Evolutionary conservation across 2,888 invertebrate genomes (phyloP), one percentile per base, ranked within the genome.

Genomic region (Volucella inflata): DNA sequence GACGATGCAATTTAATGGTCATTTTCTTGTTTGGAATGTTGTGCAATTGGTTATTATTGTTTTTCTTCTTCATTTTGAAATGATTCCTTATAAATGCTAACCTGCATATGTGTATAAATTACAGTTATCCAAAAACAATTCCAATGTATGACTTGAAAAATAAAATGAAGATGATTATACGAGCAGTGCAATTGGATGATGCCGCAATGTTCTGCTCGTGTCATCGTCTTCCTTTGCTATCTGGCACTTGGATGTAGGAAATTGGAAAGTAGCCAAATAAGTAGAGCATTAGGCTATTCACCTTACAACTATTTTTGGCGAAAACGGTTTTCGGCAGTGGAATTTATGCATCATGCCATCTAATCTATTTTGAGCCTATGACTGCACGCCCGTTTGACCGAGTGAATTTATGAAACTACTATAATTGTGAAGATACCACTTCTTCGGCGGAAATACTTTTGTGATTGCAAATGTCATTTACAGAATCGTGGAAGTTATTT

Each of bases 371-470:
- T 64, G 14, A 21, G 21, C 11, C 1, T 14, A 57, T n/a, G 65
- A 65, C 75, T 70, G 44, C 14, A 46, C 57, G 78, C 10, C 80
- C 80, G 71, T 84, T 80, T 84, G 84, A 84, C 80, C 84, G 84
- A 84, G 70, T 84, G 71, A 80, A 70, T 71, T 84, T 71, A 70
- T 84, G 74, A 12, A 74, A 67, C 60, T 60, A n/a, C n/a, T n/a
- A n/a, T n/a, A 38, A 48, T 38, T 16, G 10, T 21, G 17, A 46
- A 38, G 55, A 60, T 65, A 83, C 68, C 70, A 65, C 55, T 46
- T 64, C 40, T 30, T 4, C 38, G 21, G 46, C 65, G 55, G 57
- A 44, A 46, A 57, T 36, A 14, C 30, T 30, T 30, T 30, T 30
- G 30, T 6, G 30, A 30, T 30, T 30, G 0, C 30, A 30, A 30